These are phyloP conservation scores for Silurus aristotelis DNA, from an alignment of 2,797 vertebrate species.

Conservation along the genomic window DNA sequence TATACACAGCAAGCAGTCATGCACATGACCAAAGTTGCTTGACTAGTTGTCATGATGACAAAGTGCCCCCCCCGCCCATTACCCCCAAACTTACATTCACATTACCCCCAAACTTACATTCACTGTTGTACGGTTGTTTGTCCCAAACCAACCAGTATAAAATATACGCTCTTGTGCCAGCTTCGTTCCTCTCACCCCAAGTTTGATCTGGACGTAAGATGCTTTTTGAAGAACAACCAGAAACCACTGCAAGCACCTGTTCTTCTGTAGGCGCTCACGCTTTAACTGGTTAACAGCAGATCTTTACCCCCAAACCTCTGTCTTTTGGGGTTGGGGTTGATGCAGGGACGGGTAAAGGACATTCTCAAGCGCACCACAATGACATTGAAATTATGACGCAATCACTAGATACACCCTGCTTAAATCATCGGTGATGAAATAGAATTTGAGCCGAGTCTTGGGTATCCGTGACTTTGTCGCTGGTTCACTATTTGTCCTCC, in stretches of 20 bases:
- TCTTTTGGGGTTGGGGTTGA: no score
- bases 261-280: neutral
- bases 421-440: neutral
- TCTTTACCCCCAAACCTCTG: neutral
- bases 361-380: no score
- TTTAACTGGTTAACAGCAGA: conserved; percentile 2
- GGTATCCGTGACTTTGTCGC: no score
- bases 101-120: neutral
- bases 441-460: neutral
- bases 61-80: neutral
- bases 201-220: neutral
- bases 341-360: no score
- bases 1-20: neutral
- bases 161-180: neutral
- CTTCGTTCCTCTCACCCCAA: neutral
- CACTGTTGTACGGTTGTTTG: neutral
- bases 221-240: neutral
- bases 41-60: conserved; percentile 1
- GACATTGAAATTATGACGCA: neutral
- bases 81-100: neutral
- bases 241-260: neutral
- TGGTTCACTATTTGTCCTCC: no score
- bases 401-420: neutral
- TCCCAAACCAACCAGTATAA: neutral
- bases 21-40: neutral